Evolutionary conservation across 2,113 vertebrate genomes (phyloP).

Genomic region (Corydoras maculifer): DNA sequence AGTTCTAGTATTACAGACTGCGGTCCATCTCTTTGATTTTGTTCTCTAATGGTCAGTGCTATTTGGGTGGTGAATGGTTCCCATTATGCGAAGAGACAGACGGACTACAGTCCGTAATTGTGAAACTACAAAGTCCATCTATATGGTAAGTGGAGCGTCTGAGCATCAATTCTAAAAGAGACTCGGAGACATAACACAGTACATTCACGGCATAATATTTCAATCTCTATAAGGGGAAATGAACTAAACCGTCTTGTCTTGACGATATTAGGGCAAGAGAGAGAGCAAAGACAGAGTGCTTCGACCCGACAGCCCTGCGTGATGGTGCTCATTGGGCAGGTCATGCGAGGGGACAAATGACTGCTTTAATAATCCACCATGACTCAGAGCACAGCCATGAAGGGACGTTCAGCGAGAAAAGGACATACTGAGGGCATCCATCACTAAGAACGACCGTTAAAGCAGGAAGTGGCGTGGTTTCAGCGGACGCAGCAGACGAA

Average conservation of each 20-base stretch:
- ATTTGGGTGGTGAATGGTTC: no score
- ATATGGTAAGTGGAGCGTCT: background rate
- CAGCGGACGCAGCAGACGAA: background rate
- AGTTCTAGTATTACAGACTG: no score
- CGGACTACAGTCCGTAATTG: no score
- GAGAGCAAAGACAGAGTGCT: conserved; percentile 8
- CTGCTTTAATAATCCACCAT: conserved; percentile 40
- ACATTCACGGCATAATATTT: conserved; percentile 42
- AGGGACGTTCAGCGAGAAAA: conserved; percentile 37
- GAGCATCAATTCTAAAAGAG: conserved; percentile 38
- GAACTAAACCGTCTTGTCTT: conserved; percentile 49
- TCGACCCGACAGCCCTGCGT: conserved; percentile 8
- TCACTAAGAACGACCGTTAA: conserved; percentile 10
- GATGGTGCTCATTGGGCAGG: background rate
- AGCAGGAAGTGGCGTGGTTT: background rate
- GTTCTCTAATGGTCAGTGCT: no score
- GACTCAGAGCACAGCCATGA: conserved; percentile 30
- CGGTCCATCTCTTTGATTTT: no score
- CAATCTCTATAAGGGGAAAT: conserved; percentile 47
- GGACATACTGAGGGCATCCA: conserved; percentile 26
- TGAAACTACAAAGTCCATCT: no score
- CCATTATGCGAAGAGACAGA: no score
- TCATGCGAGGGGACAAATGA: conserved; percentile 29
- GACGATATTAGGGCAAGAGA: conserved; percentile 35
- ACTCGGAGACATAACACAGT: conserved; percentile 32